phyloP scores from a whole-genome alignment of 2,113 vertebrate genomes.

The Hipposideros armiger region DNA sequence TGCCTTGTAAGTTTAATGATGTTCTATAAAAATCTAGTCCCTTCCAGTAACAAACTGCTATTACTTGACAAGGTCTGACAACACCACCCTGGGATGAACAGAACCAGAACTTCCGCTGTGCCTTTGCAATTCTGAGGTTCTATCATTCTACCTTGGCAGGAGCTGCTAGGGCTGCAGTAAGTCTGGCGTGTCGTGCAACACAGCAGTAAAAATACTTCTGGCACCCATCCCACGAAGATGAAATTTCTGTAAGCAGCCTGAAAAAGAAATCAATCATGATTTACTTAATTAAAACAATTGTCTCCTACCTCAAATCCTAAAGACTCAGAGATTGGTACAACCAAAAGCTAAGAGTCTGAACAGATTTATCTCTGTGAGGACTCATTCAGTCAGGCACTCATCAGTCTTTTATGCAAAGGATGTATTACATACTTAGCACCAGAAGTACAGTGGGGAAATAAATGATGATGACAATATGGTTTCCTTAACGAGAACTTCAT shows the following conservation, averaged over 20 bases:
- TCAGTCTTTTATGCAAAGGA: slow-evolving; percentile 29
- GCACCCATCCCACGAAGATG: slow-evolving; percentile 94
- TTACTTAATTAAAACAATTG: slow-evolving; percentile 50
- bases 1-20: neutral
- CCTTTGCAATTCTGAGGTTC: neutral
- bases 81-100: neutral
- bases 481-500: neutral
- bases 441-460: neutral
- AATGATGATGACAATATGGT: neutral
- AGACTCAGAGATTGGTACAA: neutral
- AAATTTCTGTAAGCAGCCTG: slow-evolving; percentile 93
- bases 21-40: neutral
- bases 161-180: slow-evolving; percentile 89
- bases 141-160: slow-evolving; percentile 92
- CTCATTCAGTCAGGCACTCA: neutral
- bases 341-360: neutral
- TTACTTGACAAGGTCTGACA: neutral
- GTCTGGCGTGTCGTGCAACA: slow-evolving; percentile 91
- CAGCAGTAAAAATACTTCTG: slow-evolving; percentile 97
- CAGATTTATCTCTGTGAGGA: neutral
- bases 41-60: neutral
- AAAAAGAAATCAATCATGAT: slow-evolving; percentile 52
- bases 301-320: neutral
- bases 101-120: neutral
- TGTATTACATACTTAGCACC: neutral